Base-by-base conservation (phyloP, 2,888 invertebrate species). In the Andrena hattorfiana region DNA sequence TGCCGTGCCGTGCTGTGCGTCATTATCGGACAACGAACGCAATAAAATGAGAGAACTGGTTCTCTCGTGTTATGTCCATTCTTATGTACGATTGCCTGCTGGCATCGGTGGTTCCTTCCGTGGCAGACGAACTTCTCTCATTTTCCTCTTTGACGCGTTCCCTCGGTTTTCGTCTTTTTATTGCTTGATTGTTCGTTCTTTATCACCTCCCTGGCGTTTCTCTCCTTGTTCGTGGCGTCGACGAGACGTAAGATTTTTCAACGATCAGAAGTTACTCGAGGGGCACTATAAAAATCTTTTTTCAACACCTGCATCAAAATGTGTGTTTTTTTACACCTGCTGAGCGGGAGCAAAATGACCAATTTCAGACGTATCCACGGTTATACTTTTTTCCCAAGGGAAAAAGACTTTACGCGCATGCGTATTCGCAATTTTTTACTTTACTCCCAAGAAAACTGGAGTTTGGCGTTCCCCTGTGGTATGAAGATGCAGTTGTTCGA, bases 1-100 rank as follows among this genome's bases (percentile, higher is more conserved):
- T 30, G 56, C 67, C 26, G 59, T 85, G 89, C 89, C 89, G 87
- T 89, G 91, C 92, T 93, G 93, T 92, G 93, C 93, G 92, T 94
- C 94, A 94, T 94, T 94, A 94, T 94, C 94, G 94, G 94, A 93
- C 94, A 94, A 94, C 94, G 94, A 94, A 94, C 94, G 94, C 93
- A 93, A 94, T 93, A 94, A 93, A 94, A 94, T 92, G 94, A 93
- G 93, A 93, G 93, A 94, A 94, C 94, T 94, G 94, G 94, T 94
- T 94, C 94, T 93, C 90, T 66, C 86, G 90, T 89, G 92, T 93
- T 92, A 92, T 91, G 88, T 86, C 77, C 88, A 85, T 87, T 76
- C 85, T 81, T 82, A 84, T 75, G 79, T 81, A 83, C 83, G 85
- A 83, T 87, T 84, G 88, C 84, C 78, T 85, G 85, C 85, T 86